Percentiles rank a stretch among this genome's conserved stretches.
Conservation (phyloP, 1,140 invertebrate genomes). For the Scaptomyza hsui region DNA sequence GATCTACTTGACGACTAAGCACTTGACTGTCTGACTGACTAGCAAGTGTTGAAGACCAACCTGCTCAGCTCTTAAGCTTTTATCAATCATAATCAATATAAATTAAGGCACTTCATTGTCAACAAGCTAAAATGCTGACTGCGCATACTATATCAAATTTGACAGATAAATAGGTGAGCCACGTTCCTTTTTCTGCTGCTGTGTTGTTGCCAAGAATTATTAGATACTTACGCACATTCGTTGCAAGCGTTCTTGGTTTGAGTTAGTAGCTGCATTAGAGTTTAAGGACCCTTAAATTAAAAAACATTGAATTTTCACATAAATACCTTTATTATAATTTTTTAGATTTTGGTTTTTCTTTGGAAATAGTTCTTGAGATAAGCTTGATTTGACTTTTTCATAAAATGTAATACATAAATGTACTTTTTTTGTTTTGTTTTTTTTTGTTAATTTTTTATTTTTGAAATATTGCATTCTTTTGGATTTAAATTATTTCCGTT, state of each 20-base stretch:
- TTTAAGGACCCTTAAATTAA: not conserved
- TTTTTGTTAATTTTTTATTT: conserved; percentile 27
- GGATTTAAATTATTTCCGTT: conserved; percentile 14
- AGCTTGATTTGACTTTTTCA: conserved; percentile 75
- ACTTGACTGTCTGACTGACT: not conserved
- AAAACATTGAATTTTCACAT: conserved; percentile 54
- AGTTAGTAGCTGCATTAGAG: not conserved
- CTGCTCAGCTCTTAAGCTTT: conserved; percentile 1
- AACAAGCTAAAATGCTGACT: conserved; percentile 36
- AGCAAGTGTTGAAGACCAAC: not conserved
- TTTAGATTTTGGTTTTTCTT: conserved; percentile 69
- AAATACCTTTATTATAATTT: conserved; percentile 82
- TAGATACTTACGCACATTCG: not conserved
- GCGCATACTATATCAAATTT: conserved; percentile 52
- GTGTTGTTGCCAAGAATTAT: not conserved
- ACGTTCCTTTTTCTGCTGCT: too few relatives aligned
- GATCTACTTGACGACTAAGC: conserved; percentile 1
- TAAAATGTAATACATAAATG: conserved; percentile 79
- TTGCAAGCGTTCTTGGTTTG: too few relatives aligned
- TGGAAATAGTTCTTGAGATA: conserved; percentile 81
- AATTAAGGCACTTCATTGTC: conserved; percentile 43
- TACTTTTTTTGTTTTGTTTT: conserved; percentile 30
- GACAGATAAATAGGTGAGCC: conserved; percentile 41
- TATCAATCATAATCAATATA: conserved; percentile 68
- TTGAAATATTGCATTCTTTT: conserved; percentile 36